These are phyloP conservation scores for Tiliqua scincoides DNA, from an alignment of 2,113 vertebrate species.

Conservation along the genomic window DNA sequence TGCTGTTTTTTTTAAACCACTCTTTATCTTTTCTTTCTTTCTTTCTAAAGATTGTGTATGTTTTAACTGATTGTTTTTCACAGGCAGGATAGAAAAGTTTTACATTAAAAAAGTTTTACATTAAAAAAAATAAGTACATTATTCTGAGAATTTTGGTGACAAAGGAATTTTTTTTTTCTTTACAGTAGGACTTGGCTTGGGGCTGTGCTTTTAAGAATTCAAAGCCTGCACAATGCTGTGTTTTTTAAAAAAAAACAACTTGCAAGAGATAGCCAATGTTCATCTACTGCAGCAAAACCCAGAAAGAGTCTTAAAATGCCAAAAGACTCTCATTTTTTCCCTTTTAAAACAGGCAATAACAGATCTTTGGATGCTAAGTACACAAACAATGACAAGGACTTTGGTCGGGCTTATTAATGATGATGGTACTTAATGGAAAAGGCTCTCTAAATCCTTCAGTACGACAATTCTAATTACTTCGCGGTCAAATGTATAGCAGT, in stretches of 20 bases:
- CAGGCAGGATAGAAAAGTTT: not conserved
- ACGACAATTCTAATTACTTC: conserved; percentile 64
- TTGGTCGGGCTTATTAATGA: conserved; percentile 57
- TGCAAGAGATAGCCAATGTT: no score
- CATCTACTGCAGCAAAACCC: no score
- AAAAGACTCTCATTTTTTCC: no score
- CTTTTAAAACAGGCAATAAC: conserved; percentile 48
- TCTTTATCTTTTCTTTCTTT: not conserved
- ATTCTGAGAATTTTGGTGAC: not conserved
- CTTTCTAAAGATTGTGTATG: not conserved
- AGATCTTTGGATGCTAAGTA: conserved; percentile 40
- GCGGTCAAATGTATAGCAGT: conserved; percentile 62
- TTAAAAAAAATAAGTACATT: not conserved
- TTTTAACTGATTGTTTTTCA: not conserved
- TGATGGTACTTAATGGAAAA: conserved; percentile 67
- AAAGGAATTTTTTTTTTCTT: no score
- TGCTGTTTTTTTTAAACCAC: not conserved
- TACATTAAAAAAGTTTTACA: not conserved
- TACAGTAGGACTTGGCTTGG: not conserved
- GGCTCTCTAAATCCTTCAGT: conserved; percentile 59
- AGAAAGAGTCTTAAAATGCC: no score
- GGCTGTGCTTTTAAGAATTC: not conserved
- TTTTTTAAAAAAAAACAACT: no score
- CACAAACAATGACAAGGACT: conserved; percentile 58
- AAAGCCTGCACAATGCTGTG: not conserved